phyloP scores from a whole-genome alignment of 2,797 vertebrate genomes.

The Chiloscyllium punctatum region DNA sequence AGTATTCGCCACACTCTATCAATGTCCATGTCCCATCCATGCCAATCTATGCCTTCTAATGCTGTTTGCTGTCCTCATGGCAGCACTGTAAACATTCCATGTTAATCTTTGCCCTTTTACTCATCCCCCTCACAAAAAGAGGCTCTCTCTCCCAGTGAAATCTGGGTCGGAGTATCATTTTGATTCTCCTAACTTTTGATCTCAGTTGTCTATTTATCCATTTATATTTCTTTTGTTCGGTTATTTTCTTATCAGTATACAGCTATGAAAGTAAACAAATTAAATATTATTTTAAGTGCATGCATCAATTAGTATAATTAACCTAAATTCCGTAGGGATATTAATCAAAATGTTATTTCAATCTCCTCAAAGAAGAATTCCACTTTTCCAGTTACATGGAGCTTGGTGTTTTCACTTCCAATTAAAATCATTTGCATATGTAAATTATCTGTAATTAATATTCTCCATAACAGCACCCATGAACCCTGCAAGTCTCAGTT shows the following conservation, averaged over 20 bases:
- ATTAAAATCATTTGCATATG: neutral
- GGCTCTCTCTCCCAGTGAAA: too few species aligned
- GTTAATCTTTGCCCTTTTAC: too few species aligned
- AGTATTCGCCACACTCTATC: too few species aligned
- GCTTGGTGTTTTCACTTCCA: neutral
- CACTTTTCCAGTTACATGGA: neutral
- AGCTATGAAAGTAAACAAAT: neutral
- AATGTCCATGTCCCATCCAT: too few species aligned
- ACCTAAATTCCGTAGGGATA: neutral
- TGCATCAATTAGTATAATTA: constrained; percentile 1
- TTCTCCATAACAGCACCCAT: neutral
- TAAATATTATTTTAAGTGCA: neutral
- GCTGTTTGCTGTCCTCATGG: too few species aligned
- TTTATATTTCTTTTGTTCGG: neutral
- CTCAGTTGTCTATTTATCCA: neutral
- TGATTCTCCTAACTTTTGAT: neutral
- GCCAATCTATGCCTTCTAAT: too few species aligned
- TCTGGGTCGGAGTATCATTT: neutral
- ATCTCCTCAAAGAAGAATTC: neutral
- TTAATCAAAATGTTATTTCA: neutral
- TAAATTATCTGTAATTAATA: constrained; percentile 8
- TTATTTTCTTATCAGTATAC: neutral
- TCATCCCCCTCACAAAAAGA: too few species aligned
- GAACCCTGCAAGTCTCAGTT: constrained; percentile 1
- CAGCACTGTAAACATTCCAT: too few species aligned